These are phyloP conservation scores for Eudemis profundana DNA, from an alignment of 2,888 invertebrate genomes.

Conservation along the genomic window DNA sequence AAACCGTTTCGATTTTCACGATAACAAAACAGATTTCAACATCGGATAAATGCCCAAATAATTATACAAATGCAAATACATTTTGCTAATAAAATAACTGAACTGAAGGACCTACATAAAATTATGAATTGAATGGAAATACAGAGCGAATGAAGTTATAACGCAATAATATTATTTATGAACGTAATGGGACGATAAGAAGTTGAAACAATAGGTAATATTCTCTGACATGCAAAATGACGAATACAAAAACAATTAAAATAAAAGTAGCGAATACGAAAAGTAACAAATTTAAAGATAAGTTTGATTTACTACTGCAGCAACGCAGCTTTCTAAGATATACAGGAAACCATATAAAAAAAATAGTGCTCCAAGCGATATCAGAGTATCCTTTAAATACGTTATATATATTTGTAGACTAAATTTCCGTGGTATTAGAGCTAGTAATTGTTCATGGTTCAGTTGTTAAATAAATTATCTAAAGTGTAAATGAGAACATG, in stretches of 20 bases:
- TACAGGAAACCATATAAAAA: too few relatives aligned
- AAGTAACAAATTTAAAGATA: slow-evolving; percentile 50
- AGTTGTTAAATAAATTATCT: slow-evolving; percentile 35
- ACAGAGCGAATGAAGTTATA: background rate
- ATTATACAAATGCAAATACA: background rate
- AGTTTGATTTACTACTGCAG: slow-evolving; percentile 54
- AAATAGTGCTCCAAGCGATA: too few relatives aligned
- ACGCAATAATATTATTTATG: background rate
- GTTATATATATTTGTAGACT: too few relatives aligned
- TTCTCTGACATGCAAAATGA: background rate
- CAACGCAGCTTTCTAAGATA: slow-evolving; percentile 46
- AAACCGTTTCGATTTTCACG: slow-evolving; percentile 8
- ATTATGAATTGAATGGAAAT: background rate
- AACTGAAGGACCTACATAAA: background rate
- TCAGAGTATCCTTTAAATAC: too few relatives aligned
- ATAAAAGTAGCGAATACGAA: slow-evolving; percentile 31
- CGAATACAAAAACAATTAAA: slow-evolving; percentile 27
- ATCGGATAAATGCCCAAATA: background rate
- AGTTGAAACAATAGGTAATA: slow-evolving; percentile 2
- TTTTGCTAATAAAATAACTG: background rate
- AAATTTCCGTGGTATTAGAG: background rate
- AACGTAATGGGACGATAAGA: background rate
- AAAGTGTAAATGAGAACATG: slow-evolving; percentile 25
- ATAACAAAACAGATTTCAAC: background rate
- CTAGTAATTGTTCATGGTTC: slow-evolving; percentile 46